Conservation (phyloP, 2,888 invertebrate species). For the Pheosia gnoma region DNA sequence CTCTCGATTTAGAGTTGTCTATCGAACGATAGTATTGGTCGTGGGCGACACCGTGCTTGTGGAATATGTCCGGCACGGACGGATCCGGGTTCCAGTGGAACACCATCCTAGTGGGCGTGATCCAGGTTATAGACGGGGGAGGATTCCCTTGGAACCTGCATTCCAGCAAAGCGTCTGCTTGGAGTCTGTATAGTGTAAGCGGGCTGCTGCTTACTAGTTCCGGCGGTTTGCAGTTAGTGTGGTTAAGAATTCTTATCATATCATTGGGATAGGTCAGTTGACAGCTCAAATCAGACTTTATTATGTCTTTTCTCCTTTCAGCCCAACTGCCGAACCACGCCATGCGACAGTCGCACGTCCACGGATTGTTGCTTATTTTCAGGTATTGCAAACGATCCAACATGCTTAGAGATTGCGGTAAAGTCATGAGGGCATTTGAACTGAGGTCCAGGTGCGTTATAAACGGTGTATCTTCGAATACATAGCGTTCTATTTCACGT, state of each 20-base stretch:
- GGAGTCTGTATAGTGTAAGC: slow-evolving; percentile 85
- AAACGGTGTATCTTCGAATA: slow-evolving; percentile 85
- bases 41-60: slow-evolving; percentile 87
- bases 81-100: slow-evolving; percentile 92
- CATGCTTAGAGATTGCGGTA: slow-evolving; percentile 88
- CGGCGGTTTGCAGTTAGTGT: slow-evolving; percentile 88
- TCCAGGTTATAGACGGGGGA: slow-evolving; percentile 92
- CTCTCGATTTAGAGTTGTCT: slow-evolving; percentile 80
- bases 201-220: slow-evolving; percentile 85
- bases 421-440: slow-evolving; percentile 87
- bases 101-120: slow-evolving; percentile 89
- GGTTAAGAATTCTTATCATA: slow-evolving; percentile 87
- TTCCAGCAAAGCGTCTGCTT: slow-evolving; percentile 88
- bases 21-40: slow-evolving; percentile 76
- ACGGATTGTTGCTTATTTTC: slow-evolving; percentile 89
- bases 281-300: slow-evolving; percentile 87
- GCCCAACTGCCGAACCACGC: slow-evolving; percentile 87
- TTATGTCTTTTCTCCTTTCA: slow-evolving; percentile 75
- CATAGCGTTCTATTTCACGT: slow-evolving; percentile 85
- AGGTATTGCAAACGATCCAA: slow-evolving; percentile 86
- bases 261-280: slow-evolving; percentile 87
- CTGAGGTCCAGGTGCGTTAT: slow-evolving; percentile 88
- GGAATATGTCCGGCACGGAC: slow-evolving; percentile 85
- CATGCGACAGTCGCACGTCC: slow-evolving; percentile 94
- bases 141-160: slow-evolving; percentile 92